Conservation (phyloP, 2,888 invertebrate genomes). For the Thymelicus lineola region DNA sequence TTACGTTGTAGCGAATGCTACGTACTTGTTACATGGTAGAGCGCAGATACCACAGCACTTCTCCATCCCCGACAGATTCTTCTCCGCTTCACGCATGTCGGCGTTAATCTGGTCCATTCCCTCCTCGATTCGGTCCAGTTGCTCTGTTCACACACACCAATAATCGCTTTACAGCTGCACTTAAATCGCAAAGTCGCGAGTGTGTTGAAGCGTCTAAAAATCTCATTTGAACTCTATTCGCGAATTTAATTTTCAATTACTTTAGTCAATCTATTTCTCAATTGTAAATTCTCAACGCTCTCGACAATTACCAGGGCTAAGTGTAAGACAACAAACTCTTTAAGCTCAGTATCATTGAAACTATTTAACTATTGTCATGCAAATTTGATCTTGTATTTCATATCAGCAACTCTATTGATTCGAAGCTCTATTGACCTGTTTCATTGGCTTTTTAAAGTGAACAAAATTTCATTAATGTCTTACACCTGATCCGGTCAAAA, state of each 20-base stretch:
- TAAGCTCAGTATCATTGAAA: slow-evolving; percentile 42
- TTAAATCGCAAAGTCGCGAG: slow-evolving; percentile 50
- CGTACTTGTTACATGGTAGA: slow-evolving; percentile 99
- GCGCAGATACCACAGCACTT: slow-evolving; percentile 99
- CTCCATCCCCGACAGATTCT: slow-evolving; percentile 99
- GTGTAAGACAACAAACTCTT: slow-evolving; percentile 72
- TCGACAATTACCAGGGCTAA: slow-evolving; percentile 79
- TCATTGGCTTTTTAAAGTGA: slow-evolving; percentile 35
- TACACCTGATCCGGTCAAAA: slow-evolving; percentile 75
- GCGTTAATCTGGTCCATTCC: slow-evolving; percentile 99
- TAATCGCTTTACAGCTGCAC: slow-evolving; percentile 64
- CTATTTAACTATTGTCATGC: slow-evolving; percentile 63
- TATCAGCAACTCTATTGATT: slow-evolving; percentile 61
- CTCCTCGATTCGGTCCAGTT: slow-evolving; percentile 99
- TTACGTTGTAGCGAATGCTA: slow-evolving; percentile 40
- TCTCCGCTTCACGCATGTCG: slow-evolving; percentile 99
- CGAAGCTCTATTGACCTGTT: slow-evolving; percentile 59
- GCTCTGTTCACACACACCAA: slow-evolving; percentile 90
- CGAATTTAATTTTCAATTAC: slow-evolving; percentile 39
- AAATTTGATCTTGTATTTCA: slow-evolving; percentile 46
- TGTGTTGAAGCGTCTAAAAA: slow-evolving; percentile 73
- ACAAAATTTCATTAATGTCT: slow-evolving; percentile 58
- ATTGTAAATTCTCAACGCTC: slow-evolving; percentile 85
- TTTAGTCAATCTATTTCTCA: slow-evolving; percentile 41
- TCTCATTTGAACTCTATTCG: slow-evolving; percentile 42